Conservation (phyloP, 2,113 vertebrate species). For the Coryphaenoides rupestris region DNA sequence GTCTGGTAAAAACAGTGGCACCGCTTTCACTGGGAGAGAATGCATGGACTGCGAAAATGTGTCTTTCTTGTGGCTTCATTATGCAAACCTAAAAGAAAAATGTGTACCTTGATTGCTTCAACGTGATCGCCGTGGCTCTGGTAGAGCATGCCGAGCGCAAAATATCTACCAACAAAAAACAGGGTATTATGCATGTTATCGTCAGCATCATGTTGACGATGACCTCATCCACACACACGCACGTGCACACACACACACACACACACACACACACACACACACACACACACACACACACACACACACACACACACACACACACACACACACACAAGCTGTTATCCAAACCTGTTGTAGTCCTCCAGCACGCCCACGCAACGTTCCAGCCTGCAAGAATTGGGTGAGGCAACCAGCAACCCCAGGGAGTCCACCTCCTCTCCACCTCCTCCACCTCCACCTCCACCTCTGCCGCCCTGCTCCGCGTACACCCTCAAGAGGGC, state of each 20-base stretch:
- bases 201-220: background rate
- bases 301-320: no score
- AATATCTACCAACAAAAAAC: constrained; percentile 47
- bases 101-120: constrained; percentile 58
- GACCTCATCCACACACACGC: no score
- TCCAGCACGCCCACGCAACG: constrained; percentile 48
- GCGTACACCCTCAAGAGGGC: constrained; percentile 62
- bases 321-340: background rate
- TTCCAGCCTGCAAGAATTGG: constrained; percentile 54
- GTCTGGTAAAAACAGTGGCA: constrained; percentile 42
- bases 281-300: no score
- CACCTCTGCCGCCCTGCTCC: constrained; percentile 38
- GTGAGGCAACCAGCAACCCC: constrained; percentile 39
- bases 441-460: no score
- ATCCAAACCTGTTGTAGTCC: constrained; percentile 53
- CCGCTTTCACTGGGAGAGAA: background rate
- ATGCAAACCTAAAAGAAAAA: background rate
- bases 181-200: background rate
- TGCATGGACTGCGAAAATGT: no score
- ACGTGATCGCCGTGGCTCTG: constrained; percentile 47
- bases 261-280: no score
- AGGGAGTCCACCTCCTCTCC: constrained; percentile 25
- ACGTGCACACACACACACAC: no score
- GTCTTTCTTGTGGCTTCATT: no score
- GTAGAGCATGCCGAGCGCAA: constrained; percentile 61